These are phyloP conservation scores for Spondyliosoma cantharus DNA, from an alignment of 2,797 vertebrate species.

Conservation along the genomic window DNA sequence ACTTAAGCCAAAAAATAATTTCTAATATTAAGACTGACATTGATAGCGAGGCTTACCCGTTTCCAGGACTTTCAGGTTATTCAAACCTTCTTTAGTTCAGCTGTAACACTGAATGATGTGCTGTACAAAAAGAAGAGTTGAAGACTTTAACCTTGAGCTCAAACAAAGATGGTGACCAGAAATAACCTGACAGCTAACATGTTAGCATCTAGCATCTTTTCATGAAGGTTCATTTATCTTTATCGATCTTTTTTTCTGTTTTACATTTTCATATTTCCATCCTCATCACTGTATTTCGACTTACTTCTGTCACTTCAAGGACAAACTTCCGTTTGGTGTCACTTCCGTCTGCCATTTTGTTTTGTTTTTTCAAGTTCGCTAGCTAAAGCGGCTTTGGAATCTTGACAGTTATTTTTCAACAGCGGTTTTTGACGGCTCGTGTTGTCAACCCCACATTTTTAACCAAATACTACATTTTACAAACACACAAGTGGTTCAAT, in stretches of 20 bases:
- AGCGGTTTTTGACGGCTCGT: background rate
- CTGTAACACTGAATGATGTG: background rate
- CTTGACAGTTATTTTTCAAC: background rate
- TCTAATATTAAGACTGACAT: background rate
- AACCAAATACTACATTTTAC: background rate
- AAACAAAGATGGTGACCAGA: background rate
- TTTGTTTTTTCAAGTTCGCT: too few species aligned
- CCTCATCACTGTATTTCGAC: background rate
- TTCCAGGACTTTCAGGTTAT: background rate
- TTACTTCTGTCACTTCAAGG: slow-evolving; percentile 3
- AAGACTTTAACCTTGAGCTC: background rate
- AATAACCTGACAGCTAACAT: too few species aligned
- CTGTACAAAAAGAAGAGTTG: background rate
- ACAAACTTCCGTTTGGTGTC: background rate
- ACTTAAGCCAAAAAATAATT: too few species aligned
- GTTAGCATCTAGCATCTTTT: background rate
- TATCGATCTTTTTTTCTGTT: background rate
- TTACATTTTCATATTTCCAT: background rate
- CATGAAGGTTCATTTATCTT: background rate
- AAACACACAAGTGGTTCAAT: background rate
- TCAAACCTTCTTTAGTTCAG: background rate
- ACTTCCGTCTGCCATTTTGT: background rate
- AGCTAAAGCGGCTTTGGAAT: background rate
- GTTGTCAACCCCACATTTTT: background rate
- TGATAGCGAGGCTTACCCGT: background rate